Base-by-base conservation (phyloP, 2,113 vertebrate species). In the Thunnus thynnus region DNA sequence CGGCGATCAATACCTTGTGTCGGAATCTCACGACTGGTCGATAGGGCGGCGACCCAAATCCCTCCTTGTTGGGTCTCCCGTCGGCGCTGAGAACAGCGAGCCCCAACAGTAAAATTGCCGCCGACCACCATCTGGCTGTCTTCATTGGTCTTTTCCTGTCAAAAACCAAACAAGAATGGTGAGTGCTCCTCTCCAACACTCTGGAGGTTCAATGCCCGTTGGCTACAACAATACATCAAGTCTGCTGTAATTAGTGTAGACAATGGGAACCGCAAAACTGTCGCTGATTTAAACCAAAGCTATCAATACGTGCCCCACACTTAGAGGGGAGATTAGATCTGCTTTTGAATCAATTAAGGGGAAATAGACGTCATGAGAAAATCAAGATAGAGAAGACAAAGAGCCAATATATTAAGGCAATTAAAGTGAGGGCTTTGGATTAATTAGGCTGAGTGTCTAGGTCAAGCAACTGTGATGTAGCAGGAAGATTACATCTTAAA, bases 1-100 rank as follows among this genome's bases (percentile, higher is more conserved):
- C 51, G 13, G 64, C 61, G 58, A 91, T 92, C 93, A 63, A 92
- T 96, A 96, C 95, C 95, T 96, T 95, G 86, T 96, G 95, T 84
- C 95, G 93, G 86, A 96, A 95, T 85, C 95, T 90, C 87, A 96
- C 90, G 52, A 93, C 90, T 1, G 94, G 94, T 88, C 90, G 95
- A 94, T 95, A 94, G 46, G 86, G 83, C 62, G 75, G 89, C 36
- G 90, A 84, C 80, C 84, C 78, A 18, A 90, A 90, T 69, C 75
- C 93, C 67, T 95, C 94, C 72, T 90, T 90, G 85, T 87, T 66
- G 74, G 93, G 91, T 73, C 83, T 91, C 65, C 90, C 93, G n/a
- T 93, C 84, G 55, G 79, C 58, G 25, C 83, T 68, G 20, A 93
- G 74, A 47, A 73, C 79, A 30, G 84, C 68, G 32, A 94, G 68